These are phyloP conservation scores for Aricia agestis DNA, from an alignment of 1,140 invertebrate genomes.

Conservation along the genomic window DNA sequence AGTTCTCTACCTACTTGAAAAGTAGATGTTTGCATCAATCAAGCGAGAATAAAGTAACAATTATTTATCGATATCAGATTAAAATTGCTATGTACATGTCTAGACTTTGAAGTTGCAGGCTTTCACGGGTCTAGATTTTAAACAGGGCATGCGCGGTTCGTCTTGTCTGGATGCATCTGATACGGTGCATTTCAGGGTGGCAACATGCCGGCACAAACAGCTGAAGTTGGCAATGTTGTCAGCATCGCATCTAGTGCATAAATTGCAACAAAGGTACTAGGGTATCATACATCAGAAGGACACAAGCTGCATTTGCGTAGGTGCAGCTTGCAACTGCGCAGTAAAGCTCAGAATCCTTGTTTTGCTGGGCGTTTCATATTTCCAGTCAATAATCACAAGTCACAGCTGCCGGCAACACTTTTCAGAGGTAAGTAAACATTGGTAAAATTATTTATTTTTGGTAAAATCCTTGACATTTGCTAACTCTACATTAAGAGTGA, in stretches of 20 bases:
- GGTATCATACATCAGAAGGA: not conserved
- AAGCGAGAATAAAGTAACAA: not conserved
- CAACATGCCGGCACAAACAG: constrained; percentile 16
- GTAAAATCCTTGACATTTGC: too few species aligned
- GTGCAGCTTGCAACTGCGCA: constrained; percentile 6
- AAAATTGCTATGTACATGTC: not conserved
- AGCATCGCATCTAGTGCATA: not conserved
- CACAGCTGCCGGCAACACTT: not conserved
- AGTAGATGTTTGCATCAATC: too few species aligned
- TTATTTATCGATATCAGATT: constrained; percentile 5
- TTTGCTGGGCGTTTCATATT: constrained; percentile 2
- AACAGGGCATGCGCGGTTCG: constrained; percentile 36
- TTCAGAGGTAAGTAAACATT: constrained; percentile 5
- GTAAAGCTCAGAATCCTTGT: not conserved
- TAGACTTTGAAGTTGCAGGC: not conserved
- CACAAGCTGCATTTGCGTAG: not conserved
- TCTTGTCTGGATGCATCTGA: constrained; percentile 17
- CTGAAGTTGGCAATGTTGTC: constrained; percentile 19
- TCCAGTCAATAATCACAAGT: not conserved
- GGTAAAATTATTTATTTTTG: too few species aligned
- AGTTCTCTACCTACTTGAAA: not conserved
- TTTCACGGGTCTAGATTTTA: constrained; percentile 7
- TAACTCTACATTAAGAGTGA: not conserved
- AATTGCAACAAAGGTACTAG: constrained; percentile 5
- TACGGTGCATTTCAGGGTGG: not conserved